Conservation (phyloP, 2,888 invertebrate species). For the Hipparchia sbordonii region DNA sequence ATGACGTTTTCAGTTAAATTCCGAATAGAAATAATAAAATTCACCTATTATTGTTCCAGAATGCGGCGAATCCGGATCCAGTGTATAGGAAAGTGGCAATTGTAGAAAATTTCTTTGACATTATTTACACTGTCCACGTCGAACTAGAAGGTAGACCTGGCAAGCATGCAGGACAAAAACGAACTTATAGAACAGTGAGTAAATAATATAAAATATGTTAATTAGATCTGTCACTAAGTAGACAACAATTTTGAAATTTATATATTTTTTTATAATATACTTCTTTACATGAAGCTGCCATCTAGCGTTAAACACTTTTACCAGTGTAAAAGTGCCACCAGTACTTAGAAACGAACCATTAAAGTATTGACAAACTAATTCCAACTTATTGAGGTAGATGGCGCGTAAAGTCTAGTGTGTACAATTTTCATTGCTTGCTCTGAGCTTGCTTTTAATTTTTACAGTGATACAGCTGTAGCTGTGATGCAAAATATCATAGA, state of each 20-base stretch:
- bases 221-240: too few species aligned
- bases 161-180: constrained; percentile 98
- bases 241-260: too few species aligned
- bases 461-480: too few species aligned
- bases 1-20: background rate
- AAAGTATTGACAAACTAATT: background rate
- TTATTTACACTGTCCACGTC: constrained; percentile 97
- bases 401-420: background rate
- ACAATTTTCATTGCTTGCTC: too few species aligned
- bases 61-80: constrained; percentile 86
- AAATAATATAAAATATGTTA: background rate
- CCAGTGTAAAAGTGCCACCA: too few species aligned
- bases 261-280: too few species aligned
- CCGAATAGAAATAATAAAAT: background rate
- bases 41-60: constrained; percentile 81
- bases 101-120: constrained; percentile 98
- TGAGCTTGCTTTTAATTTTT: too few species aligned
- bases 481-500: too few species aligned
- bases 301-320: constrained; percentile 27
- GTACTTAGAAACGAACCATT: too few species aligned
- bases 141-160: constrained; percentile 95
- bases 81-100: constrained; percentile 96
- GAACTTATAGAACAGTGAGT: constrained; percentile 97
- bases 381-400: constrained; percentile 23
- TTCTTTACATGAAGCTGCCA: constrained; percentile 25